Evolutionary conservation across 2,113 vertebrate genomes (phyloP).

Genomic region (Lagopus leucura): DNA sequence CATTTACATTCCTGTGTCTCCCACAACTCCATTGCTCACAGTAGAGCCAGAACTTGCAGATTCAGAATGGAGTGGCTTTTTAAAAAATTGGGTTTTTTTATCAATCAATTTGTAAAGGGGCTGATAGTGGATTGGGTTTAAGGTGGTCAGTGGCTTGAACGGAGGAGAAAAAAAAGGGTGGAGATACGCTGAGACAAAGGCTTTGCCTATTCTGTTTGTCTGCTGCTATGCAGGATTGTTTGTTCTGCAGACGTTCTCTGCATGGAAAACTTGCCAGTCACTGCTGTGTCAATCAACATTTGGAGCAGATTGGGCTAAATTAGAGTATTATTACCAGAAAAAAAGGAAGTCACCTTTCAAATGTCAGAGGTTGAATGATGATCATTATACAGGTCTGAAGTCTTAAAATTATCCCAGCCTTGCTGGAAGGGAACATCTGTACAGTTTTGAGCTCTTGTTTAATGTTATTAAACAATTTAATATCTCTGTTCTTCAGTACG

Average conservation of each 20-base stretch:
- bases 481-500: background rate
- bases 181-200: background rate
- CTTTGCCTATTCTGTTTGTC: background rate
- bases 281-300: background rate
- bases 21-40: background rate
- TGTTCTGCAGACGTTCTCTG: background rate
- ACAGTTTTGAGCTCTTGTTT: background rate
- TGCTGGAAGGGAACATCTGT: background rate
- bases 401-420: background rate
- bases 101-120: background rate
- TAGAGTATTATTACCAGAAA: background rate
- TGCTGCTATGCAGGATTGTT: background rate
- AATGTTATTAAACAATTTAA: background rate
- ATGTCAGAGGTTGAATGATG: background rate
- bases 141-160: background rate
- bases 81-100: background rate
- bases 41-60: background rate
- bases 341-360: background rate
- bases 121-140: background rate
- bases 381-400: background rate
- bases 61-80: background rate
- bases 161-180: background rate
- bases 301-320: background rate
- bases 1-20: background rate
- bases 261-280: background rate